These are phyloP conservation scores for Pandemis corylana DNA, from an alignment of 2,888 invertebrate genomes.

Conservation along the genomic window DNA sequence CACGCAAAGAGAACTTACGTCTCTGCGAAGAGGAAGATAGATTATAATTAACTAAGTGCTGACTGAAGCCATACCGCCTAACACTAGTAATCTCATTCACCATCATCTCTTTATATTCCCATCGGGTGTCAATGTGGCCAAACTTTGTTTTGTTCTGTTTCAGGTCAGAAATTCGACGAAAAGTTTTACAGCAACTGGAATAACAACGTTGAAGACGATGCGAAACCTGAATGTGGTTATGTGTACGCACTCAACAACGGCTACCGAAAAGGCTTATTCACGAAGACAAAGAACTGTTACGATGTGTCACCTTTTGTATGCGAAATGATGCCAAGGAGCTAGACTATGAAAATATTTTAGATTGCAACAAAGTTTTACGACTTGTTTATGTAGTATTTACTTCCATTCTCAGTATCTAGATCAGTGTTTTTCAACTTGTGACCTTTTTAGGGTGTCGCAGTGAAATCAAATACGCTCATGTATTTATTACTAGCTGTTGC, in stretches of 20 bases:
- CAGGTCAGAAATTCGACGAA: conserved; percentile 32
- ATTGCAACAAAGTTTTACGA: no score
- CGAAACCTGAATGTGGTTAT: neutral
- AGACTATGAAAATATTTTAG: neutral
- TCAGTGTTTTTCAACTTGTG: no score
- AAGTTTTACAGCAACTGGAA: conserved; percentile 23
- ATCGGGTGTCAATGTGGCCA: no score
- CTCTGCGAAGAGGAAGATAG: no score
- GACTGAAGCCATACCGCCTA: no score
- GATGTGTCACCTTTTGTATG: neutral
- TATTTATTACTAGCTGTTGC: neutral
- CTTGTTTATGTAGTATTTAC: no score
- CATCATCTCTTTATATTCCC: no score
- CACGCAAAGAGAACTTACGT: no score
- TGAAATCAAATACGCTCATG: no score
- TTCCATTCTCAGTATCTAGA: no score
- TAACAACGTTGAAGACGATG: neutral
- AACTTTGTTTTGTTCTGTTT: neutral
- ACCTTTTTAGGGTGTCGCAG: neutral
- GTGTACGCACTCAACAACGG: neutral
- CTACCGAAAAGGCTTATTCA: neutral
- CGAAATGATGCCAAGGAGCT: neutral
- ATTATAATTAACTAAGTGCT: no score
- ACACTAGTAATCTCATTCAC: no score
- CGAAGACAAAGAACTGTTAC: neutral